Base-by-base conservation (phyloP, 2,113 vertebrate species). In the Mobula hypostoma region DNA sequence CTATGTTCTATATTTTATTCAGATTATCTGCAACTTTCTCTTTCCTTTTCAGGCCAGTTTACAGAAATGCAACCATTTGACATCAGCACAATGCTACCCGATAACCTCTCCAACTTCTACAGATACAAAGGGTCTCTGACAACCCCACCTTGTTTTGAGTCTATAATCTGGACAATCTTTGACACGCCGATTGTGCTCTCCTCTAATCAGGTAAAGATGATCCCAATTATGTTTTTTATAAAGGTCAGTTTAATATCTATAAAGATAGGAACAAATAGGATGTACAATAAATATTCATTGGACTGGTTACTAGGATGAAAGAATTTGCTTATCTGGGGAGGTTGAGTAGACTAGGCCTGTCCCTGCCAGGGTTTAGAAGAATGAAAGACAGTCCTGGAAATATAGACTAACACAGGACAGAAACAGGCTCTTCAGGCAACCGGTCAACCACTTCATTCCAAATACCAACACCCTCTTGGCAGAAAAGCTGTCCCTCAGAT, bases 111-210 rank as follows among this genome's bases (percentile, higher is more conserved):
- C 0, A 95, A 97, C 79, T 98, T 98, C 97, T 98, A 97, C 95
- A 96, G 98, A 78, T 98, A 98, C 94, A 95, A 97, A 32, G 98
- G 98, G 70, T 98, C 98, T 9, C 96, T 98, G 68, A 98, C 98
- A 32, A 98, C 98, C 0, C 98, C 98, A 0, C 98, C 98, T 0
- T 98, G 98, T 95, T 97, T 96, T 0, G 98, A 98, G 96, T 98
- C 97, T 6, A 97, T 98, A 63, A 95, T 97, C 94, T 98, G 98
- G 98, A 98, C 98, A 0, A 95, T 98, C 91, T 98, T 98, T 83
- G 97, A 98, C 61, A 96, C 97, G 0, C 97, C 98, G 0, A 95
- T 98, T 79, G 96, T 96, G 0, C 96, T 98, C 2, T 98, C 98
- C 2, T 97, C 97, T 56, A 97, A 97, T 1, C 98, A 98, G 97